Base-by-base conservation (phyloP, 2,888 invertebrate species). In the Elysia crispata region DNA sequence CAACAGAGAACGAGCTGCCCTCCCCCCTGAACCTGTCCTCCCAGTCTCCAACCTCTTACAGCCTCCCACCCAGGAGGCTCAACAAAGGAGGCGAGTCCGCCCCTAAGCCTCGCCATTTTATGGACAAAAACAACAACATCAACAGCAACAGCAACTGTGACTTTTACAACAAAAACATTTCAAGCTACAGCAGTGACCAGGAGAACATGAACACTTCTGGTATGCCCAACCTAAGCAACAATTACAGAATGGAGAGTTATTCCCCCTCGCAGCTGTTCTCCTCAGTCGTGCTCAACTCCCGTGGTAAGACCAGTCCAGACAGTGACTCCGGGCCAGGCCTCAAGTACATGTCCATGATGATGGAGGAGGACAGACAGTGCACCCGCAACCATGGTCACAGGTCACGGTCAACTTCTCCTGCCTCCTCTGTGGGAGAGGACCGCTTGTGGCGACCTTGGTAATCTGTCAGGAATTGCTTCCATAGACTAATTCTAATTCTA, bases 381-480 rank as follows among this genome's bases (percentile, higher is more conserved):
- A 23, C 60, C 20, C 76, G 70, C 15, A 75, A 67, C 15, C 67
- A 80, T 6, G 76, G 76, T 18, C 50, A 41, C 11, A 41, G 41
- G 41, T 41, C 41, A 41, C 3, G 41, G 41, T 41, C 80, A 6
- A 28, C 75, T 50, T 80, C 80, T 25, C 80, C 80, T 13, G 80
- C 79, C 31, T 62, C 79, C 23, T 79, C 81, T 23, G 25, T 83
- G n/a, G 79, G 81, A 0, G 83, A 83, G 23, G 83, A 83, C 41
- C 50, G 81, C 41, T 57, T 83, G 60, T 83, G 83, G 83, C 54
- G 83, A 1, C 83, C 83, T 8, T 83, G 83, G 83, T 83, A 67
- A 82, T 31, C 60, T 6, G 41, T 11, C 5, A 11, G 41, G 41
- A 41, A 41, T 41, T 41, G 5, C 41, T 41, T n/a, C n/a, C n/a